Base-by-base conservation (phyloP, 2,888 invertebrate genomes). In the Dryococelus australis region DNA sequence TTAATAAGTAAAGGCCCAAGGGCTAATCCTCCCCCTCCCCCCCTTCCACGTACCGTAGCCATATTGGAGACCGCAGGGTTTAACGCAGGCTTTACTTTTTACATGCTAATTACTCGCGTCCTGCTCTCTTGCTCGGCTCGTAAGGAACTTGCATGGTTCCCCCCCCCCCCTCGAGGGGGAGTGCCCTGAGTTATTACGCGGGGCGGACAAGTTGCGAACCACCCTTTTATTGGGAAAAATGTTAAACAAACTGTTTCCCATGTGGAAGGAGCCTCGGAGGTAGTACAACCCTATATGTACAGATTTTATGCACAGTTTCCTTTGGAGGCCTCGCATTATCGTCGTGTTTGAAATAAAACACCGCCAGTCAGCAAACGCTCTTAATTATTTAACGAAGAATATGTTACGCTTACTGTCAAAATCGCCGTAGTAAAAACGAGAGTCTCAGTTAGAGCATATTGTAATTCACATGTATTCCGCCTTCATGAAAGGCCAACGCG, bases 61-160 rank as follows among this genome's bases (percentile, higher is more conserved):
- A 35, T 28, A 83, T 27, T 83, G 83, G 28, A 83, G 28, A 20
- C 43, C 12, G 83, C 83, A 27, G 43, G 83, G 83, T 43, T 83
- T 83, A 27, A 27, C 83, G 16, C 20, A 10, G 83, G 83, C 28
- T 83, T 83, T 83, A 83, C 83, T 83, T 83, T 83, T 83, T 83
- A 43, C 83, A 83, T 43, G 83, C 83, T 83, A 83, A 83, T 83
- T 83, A 43, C 83, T 27, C 16, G 28, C 83, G 35, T 83, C 83
- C 35, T n/a, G 65, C 8, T 8, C n/a, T 65, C 65, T 65, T 20
- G 65, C 65, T 6, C 13, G 80, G 80, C 28, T 80, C 28, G 35
- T 24, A 26, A 28, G 80, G 80, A 28, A 26, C 80, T 20, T 13
- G 16, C 28, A 5, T 26, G 13, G 80, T 12, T 24, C n/a, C n/a